phyloP scores from a whole-genome alignment of 2,113 vertebrate genomes.

The Chamaetylas fuelleborni region DNA sequence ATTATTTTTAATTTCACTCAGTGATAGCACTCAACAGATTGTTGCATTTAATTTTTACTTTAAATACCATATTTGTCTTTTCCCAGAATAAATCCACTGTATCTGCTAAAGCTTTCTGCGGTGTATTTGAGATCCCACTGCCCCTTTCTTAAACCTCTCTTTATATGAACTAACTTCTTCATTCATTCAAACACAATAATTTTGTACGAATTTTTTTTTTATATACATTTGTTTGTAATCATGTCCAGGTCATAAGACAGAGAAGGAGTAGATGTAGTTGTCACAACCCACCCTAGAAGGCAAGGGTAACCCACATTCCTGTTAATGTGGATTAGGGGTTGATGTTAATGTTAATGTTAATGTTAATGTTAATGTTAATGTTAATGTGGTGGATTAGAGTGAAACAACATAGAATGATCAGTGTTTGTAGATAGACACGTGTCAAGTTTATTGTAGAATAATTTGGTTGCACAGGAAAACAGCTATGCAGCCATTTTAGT shows the following conservation, averaged over 20 bases:
- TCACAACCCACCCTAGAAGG: background rate
- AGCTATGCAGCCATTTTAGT: background rate
- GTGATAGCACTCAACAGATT: background rate
- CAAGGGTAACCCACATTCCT: background rate
- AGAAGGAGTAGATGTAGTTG: background rate
- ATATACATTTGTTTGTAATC: background rate
- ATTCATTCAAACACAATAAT: background rate
- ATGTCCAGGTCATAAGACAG: background rate
- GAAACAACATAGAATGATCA: background rate
- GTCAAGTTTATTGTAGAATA: background rate
- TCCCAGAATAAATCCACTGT: background rate
- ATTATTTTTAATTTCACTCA: background rate
- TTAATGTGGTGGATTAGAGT: background rate
- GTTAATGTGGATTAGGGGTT: background rate
- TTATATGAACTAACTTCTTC: background rate
- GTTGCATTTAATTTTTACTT: background rate
- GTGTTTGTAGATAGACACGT: background rate
- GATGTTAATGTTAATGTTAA: too few relatives aligned
- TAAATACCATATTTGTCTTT: background rate
- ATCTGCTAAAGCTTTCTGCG: background rate
- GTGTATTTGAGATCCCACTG: background rate
- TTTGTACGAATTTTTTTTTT: background rate
- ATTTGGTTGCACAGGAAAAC: background rate
- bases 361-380: too few relatives aligned
- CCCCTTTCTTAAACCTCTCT: background rate